Percentiles rank a stretch among this genome's conserved stretches.
These are phyloP conservation scores for Drosophila mercatorum DNA, from an alignment of 2,888 invertebrate genomes.

Conservation along the genomic window DNA sequence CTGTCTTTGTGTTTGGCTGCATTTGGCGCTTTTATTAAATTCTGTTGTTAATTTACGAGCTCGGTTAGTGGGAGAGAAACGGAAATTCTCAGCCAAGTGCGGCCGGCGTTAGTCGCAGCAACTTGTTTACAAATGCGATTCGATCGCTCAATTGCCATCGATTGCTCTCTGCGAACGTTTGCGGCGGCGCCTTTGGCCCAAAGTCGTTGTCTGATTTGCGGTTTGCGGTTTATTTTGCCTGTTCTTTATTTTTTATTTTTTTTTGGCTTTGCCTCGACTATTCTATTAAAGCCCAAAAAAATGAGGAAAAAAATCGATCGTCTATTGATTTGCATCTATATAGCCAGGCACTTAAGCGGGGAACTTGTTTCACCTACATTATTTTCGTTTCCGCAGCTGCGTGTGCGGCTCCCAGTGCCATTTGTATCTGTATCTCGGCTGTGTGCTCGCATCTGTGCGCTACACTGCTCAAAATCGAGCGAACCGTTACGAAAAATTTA, in stretches of 20 bases:
- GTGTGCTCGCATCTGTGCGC: slow-evolving; percentile 19
- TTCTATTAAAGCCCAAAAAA: slow-evolving; percentile 59
- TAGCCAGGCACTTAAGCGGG: slow-evolving; percentile 62
- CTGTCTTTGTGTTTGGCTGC: slow-evolving; percentile 27
- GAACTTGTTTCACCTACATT: slow-evolving; percentile 77
- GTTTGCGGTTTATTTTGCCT: slow-evolving; percentile 65
- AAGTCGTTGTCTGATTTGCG: slow-evolving; percentile 67
- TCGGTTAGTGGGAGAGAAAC: slow-evolving; percentile 20
- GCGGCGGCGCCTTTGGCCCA: slow-evolving; percentile 70
- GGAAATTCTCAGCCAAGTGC: slow-evolving; percentile 64
- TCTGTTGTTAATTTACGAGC: slow-evolving; percentile 57
- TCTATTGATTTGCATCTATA: slow-evolving; percentile 75
- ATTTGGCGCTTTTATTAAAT: slow-evolving; percentile 55
- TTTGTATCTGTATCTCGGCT: slow-evolving; percentile 29
- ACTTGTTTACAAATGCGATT: slow-evolving; percentile 61
- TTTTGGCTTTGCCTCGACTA: slow-evolving; percentile 47
- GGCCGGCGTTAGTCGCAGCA: slow-evolving; percentile 49
- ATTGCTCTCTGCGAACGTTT: slow-evolving; percentile 29
- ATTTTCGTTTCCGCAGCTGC: slow-evolving; percentile 73
- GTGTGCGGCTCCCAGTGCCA: slow-evolving; percentile 65
- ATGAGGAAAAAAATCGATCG: slow-evolving; percentile 32
- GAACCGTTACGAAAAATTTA: background rate
- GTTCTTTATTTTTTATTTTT: slow-evolving; percentile 16
- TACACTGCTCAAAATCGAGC: slow-evolving; percentile 21
- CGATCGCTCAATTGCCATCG: slow-evolving; percentile 20